These are phyloP conservation scores for Bungarus multicinctus DNA, from an alignment of 2,113 vertebrate species.

Conservation along the genomic window DNA sequence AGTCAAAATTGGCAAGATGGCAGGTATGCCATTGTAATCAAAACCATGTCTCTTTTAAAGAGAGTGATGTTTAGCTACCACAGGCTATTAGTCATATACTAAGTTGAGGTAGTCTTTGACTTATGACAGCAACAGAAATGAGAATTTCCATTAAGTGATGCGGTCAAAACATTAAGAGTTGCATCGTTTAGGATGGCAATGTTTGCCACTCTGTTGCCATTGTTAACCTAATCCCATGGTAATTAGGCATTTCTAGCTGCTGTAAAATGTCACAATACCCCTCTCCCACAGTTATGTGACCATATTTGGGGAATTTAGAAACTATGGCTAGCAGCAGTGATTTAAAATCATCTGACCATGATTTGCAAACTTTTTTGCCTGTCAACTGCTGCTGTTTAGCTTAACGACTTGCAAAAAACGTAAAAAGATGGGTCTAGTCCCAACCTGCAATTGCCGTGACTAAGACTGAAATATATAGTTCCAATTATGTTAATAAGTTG, in stretches of 20 bases:
- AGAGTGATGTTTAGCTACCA: background rate
- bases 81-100: background rate
- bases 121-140: background rate
- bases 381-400: background rate
- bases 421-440: background rate
- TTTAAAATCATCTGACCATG: background rate
- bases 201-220: background rate
- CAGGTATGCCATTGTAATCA: background rate
- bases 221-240: background rate
- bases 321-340: background rate
- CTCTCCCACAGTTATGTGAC: background rate
- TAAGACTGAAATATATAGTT: background rate
- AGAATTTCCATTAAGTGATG: background rate
- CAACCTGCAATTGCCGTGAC: background rate
- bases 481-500: background rate
- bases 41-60: background rate
- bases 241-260: background rate
- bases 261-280: background rate
- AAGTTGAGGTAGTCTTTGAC: background rate
- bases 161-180: background rate
- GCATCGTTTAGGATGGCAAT: background rate
- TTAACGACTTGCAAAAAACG: background rate
- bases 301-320: background rate
- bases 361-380: background rate
- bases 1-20: background rate